A percentile compares a stretch with the other conserved stretches of the same genome.
These are phyloP conservation scores for Apistogramma diplotaenia DNA, from an alignment of 2,113 vertebrate species.

Conservation along the genomic window DNA sequence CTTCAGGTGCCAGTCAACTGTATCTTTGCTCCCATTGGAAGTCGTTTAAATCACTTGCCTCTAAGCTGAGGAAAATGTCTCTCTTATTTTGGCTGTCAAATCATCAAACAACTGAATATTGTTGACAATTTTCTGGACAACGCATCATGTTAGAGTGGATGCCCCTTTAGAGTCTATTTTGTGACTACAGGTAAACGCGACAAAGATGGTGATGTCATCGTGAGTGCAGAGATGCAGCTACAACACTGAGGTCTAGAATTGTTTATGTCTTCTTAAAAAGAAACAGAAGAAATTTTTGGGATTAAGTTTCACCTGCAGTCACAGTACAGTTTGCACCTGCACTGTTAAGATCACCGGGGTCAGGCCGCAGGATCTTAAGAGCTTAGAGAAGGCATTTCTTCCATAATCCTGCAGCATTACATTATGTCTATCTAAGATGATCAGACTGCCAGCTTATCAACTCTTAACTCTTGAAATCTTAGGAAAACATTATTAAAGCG, in stretches of 20 bases:
- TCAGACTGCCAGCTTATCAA: conserved; percentile 25
- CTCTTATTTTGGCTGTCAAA: neutral
- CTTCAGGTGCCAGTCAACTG: neutral
- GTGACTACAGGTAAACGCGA: neutral
- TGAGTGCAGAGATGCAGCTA: neutral
- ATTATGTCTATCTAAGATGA: conserved; percentile 7
- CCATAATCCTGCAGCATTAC: neutral
- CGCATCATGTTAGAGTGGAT: neutral
- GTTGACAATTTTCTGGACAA: neutral
- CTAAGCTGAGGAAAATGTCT: neutral
- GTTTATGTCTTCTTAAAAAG: neutral
- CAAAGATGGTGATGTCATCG: neutral
- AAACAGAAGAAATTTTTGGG: neutral
- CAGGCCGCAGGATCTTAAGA: neutral
- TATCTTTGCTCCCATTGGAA: neutral
- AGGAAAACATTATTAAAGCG: conserved; percentile 28
- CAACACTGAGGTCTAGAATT: neutral
- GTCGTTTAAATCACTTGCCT: neutral
- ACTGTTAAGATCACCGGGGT: neutral
- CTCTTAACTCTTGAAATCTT: conserved; percentile 34
- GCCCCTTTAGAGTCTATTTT: neutral
- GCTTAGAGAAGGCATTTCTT: neutral
- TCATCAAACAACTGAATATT: neutral
- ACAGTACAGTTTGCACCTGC: neutral
- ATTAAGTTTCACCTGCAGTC: neutral